These are phyloP conservation scores for Meriones psammophilus DNA, from an alignment of 2,797 vertebrate genomes.

Conservation along the genomic window DNA sequence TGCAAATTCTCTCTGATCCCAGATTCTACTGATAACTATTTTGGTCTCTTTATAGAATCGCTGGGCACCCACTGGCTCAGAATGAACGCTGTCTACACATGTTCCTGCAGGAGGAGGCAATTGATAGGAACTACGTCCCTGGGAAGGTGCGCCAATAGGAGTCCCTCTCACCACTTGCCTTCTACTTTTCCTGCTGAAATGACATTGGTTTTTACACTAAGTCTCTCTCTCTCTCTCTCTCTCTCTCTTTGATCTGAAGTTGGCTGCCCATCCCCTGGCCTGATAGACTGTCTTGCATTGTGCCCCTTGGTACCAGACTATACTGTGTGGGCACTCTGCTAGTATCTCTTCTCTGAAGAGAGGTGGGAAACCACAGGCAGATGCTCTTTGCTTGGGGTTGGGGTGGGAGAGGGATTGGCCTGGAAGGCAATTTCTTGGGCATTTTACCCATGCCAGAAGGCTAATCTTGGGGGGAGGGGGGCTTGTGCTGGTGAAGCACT, in stretches of 20 bases:
- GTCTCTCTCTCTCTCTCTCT: conserved; percentile 85
- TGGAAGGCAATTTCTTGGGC: conserved; percentile 83
- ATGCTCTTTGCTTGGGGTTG: conserved; percentile 78
- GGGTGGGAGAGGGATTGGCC: conserved; percentile 72
- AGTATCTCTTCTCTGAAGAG: conserved; percentile 84
- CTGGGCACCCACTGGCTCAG: conserved; percentile 99
- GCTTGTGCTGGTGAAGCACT: conserved; percentile 76
- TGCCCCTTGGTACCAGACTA: conserved; percentile 86
- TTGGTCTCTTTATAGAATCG: conserved; percentile 93
- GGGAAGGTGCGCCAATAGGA: conserved; percentile 99
- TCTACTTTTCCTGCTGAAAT: conserved; percentile 90
- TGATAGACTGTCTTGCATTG: conserved; percentile 87
- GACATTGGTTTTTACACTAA: conserved; percentile 93
- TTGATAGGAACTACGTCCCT: conserved; percentile 96
- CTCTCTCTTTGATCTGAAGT: conserved; percentile 86
- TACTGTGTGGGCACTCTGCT: conserved; percentile 83
- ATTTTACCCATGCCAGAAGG: conserved; percentile 74
- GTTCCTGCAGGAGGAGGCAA: conserved; percentile 99
- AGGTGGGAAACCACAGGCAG: conserved; percentile 84
- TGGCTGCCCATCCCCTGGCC: conserved; percentile 88
- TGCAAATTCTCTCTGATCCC: conserved; percentile 42
- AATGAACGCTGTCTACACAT: conserved; percentile 99
- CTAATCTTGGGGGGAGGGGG: conserved; percentile 36
- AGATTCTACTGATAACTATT: conserved; percentile 66
- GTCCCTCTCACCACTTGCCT: conserved; percentile 86